A percentile compares a stretch with the other conserved stretches of the same genome.
Evolutionary conservation across 2,797 vertebrate species (phyloP).

Genomic region (Rhincodon typus): DNA sequence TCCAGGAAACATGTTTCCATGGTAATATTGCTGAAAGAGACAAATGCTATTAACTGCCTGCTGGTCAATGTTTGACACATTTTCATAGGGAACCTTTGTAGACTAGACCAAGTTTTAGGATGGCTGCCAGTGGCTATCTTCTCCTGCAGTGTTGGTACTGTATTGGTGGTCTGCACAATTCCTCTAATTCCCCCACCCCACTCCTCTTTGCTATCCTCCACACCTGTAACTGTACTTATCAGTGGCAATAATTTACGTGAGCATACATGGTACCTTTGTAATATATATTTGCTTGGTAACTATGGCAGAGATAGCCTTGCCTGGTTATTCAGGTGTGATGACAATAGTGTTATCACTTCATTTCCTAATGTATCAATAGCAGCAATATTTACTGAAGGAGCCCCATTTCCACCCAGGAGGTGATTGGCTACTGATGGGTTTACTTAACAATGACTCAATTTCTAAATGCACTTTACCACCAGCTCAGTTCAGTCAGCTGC

Average conservation of each 20-base stretch:
- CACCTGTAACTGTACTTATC: neutral
- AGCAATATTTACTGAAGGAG: slow-evolving; percentile 11
- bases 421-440: neutral
- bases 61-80: neutral
- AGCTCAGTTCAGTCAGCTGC: neutral
- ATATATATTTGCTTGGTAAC: neutral
- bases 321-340: neutral
- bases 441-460: neutral
- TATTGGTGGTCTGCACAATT: neutral
- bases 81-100: neutral
- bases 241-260: neutral
- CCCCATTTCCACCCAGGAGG: slow-evolving; percentile 16
- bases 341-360: slow-evolving; percentile 3
- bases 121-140: neutral
- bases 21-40: neutral
- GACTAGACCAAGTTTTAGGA: neutral
- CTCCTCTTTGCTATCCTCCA: too few species aligned
- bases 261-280: neutral
- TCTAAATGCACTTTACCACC: slow-evolving; percentile 5
- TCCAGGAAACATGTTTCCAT: neutral
- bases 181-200: neutral
- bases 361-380: slow-evolving; percentile 17
- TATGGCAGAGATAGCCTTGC: slow-evolving; percentile 1
- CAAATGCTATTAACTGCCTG: neutral
- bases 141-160: neutral